phyloP scores from a whole-genome alignment of 2,888 invertebrate genomes.

The Toxonevra muliebris region DNA sequence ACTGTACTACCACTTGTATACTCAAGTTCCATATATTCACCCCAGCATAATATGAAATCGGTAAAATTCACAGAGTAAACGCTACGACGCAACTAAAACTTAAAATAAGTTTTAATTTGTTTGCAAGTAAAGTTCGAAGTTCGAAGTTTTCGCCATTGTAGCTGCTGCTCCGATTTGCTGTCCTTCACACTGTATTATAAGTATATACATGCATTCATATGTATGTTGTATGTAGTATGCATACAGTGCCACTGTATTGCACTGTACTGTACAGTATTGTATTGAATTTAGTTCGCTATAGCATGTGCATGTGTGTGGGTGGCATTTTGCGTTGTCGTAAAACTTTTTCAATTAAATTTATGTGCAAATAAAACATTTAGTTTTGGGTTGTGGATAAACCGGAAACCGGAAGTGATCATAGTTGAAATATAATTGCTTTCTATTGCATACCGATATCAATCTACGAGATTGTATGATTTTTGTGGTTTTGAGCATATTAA shows the following conservation, averaged over 20 bases:
- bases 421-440: background rate
- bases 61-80: background rate
- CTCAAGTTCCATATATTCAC: background rate
- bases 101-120: slow-evolving; percentile 27
- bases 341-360: slow-evolving; percentile 40
- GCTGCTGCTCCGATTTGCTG: background rate
- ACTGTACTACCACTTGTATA: background rate
- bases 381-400: slow-evolving; percentile 3
- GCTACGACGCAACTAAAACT: slow-evolving; percentile 4
- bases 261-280: background rate
- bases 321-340: slow-evolving; percentile 16
- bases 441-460: background rate
- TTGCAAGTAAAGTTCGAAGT: slow-evolving; percentile 12
- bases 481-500: no score
- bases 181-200: no score
- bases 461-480: no score
- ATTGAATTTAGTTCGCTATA: background rate
- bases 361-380: slow-evolving; percentile 36
- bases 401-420: slow-evolving; percentile 9
- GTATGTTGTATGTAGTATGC: no score
- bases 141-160: slow-evolving; percentile 9
- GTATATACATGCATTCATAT: no score
- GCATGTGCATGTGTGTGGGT: background rate
- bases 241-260: background rate
- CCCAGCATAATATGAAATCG: background rate